Base-by-base conservation (phyloP, 2,113 vertebrate species). In the Crocuta crocuta region DNA sequence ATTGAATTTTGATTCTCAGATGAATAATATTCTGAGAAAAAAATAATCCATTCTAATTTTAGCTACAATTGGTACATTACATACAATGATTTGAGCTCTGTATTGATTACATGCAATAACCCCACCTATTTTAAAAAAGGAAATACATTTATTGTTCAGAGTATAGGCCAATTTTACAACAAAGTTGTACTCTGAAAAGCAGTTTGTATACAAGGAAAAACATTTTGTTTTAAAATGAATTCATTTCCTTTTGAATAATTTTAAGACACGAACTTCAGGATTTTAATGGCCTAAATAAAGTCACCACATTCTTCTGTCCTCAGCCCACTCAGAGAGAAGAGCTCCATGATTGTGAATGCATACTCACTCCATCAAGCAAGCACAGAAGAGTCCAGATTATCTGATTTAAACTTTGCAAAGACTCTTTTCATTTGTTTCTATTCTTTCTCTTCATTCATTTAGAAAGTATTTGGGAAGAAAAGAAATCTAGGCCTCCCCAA, bases 261-360 rank as follows among this genome's bases (percentile, higher is more conserved):
- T 87, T 63, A 68, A 88, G 96, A 92, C 48, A 61, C 95, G 48
- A 95, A 83, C 61, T 92, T 86, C 68, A 89, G 28, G 5, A 79
- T 88, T 95, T 92, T 82, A 95, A 58, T 83, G 24, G 35, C 11
- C 39, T 82, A 92, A 91, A 21, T 43, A 73, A 84, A 93, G 3
- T 12, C 31, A 58, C 6, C 63, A 92, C 13, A 58, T 78, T 65
- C 43, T 84, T 66, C 9, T 65, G 23, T 19, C 16, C 26, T 80
- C 79, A 88, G 8, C 6, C 21, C 7, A 84, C 23, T 10, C 7
- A 65, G 5, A 4, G 10, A 9, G 50, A 45, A 87, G 63, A 43
- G 26, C 17, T 55, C 31, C 43, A 70, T 0, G 2, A 43, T 5
- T 93, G 2, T 82, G 12, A 86, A 70, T 33, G 3, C 28, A 35